Conservation (phyloP, 2,888 invertebrate species). For the Plagodis pulveraria region DNA sequence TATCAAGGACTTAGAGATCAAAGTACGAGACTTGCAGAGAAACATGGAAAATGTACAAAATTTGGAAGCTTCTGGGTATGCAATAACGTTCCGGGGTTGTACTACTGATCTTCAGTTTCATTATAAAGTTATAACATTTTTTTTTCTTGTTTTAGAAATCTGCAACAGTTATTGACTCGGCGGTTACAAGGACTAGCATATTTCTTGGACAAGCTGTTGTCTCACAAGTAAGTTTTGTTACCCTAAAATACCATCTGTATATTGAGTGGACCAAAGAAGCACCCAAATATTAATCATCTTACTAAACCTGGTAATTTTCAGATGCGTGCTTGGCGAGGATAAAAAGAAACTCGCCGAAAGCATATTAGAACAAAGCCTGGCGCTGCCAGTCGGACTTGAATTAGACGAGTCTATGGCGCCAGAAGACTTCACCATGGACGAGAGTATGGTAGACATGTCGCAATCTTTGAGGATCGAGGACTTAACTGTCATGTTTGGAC, state of each 20-base stretch:
- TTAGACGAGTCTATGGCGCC: conserved; percentile 78
- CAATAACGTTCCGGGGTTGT: no score
- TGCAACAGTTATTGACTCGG: conserved; percentile 82
- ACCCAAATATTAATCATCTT: background rate
- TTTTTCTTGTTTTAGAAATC: conserved; percentile 62
- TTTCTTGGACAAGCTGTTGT: conserved; percentile 87
- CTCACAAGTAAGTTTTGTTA: conserved; percentile 78
- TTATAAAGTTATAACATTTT: no score
- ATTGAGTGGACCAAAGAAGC: no score
- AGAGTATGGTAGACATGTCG: conserved; percentile 74
- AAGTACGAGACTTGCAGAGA: conserved; percentile 70
- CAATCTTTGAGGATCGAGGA: conserved; percentile 76
- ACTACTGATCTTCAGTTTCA: no score
- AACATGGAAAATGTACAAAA: conserved; percentile 61
- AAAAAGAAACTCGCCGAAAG: conserved; percentile 79
- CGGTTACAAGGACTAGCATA: conserved; percentile 87
- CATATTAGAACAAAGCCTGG: conserved; percentile 78
- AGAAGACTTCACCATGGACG: conserved; percentile 75
- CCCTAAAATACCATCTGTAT: background rate
- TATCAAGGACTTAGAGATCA: conserved; percentile 80
- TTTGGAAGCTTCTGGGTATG: conserved; percentile 64
- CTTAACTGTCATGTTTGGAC: conserved; percentile 78
- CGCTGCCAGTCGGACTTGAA: conserved; percentile 76
- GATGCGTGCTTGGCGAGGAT: conserved; percentile 79
- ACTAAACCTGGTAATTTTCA: conserved; percentile 39